phyloP scores from a whole-genome alignment of 2,888 invertebrate species.

The Parelbella ahira region DNA sequence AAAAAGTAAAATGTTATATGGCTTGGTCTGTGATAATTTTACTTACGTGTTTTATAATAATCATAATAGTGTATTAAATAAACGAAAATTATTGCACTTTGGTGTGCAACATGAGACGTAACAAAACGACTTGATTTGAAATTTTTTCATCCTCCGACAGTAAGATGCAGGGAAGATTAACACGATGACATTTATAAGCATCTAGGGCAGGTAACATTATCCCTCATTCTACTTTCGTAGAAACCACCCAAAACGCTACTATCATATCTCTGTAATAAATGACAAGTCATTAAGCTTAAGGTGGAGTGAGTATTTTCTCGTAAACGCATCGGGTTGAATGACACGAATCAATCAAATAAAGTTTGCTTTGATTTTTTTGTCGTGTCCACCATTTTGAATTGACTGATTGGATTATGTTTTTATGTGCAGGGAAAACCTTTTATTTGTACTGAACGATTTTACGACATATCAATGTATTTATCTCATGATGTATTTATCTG shows the following conservation, averaged over 20 bases:
- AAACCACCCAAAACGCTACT: slow-evolving; percentile 27
- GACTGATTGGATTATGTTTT: slow-evolving; percentile 16
- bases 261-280: slow-evolving; percentile 39
- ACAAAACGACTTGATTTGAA: no score
- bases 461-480: no score
- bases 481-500: no score
- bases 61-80: no score
- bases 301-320: slow-evolving; percentile 2
- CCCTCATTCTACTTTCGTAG: slow-evolving; percentile 18
- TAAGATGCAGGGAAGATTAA: no score
- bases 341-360: slow-evolving; percentile 42
- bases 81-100: no score
- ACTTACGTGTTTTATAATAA: no score
- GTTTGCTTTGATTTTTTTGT: slow-evolving; percentile 4
- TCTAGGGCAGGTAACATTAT: slow-evolving; percentile 8
- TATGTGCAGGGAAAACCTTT: background rate
- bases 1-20: no score
- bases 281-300: slow-evolving; percentile 38
- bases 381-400: slow-evolving; percentile 15
- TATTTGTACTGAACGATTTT: no score
- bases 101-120: no score
- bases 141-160: no score
- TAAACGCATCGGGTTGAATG: slow-evolving; percentile 33
- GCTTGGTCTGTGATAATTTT: no score
- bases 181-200: background rate